Percentiles rank a stretch among this genome's conserved stretches.
Evolutionary conservation across 2,113 vertebrate species (phyloP).

Genomic region (Manacus vitellinus): DNA sequence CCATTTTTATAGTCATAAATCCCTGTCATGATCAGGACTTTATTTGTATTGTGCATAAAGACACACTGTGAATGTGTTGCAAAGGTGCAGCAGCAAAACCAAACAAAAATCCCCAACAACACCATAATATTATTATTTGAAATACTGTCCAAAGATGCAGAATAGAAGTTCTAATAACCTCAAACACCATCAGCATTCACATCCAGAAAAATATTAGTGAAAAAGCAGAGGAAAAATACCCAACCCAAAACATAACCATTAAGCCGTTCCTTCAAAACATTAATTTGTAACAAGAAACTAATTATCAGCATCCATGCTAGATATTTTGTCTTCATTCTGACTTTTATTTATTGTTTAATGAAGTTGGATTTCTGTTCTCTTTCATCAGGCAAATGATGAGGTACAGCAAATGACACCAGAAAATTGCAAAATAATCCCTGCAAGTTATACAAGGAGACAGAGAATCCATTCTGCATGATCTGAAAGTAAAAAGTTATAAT

Average conservation of each 20-base stretch:
- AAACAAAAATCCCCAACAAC: background rate
- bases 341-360: constrained; percentile 48
- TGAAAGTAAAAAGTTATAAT: constrained; percentile 35
- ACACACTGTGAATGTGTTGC: background rate
- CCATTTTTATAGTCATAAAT: background rate
- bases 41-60: background rate
- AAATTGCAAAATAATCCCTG: constrained; percentile 30
- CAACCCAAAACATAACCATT: background rate
- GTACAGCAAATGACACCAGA: constrained; percentile 20
- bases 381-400: constrained; percentile 44
- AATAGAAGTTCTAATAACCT: background rate
- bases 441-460: constrained; percentile 29
- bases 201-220: background rate
- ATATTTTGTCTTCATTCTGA: background rate
- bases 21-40: background rate
- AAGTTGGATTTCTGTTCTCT: constrained; percentile 24
- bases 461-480: background rate
- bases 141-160: background rate
- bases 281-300: background rate
- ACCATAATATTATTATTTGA: background rate
- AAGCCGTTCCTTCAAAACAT: background rate
- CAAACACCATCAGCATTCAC: background rate
- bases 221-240: background rate
- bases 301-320: constrained; percentile 2
- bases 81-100: background rate